Evolutionary conservation across 2,888 invertebrate genomes (phyloP).

Genomic region (Oscheius onirici): DNA sequence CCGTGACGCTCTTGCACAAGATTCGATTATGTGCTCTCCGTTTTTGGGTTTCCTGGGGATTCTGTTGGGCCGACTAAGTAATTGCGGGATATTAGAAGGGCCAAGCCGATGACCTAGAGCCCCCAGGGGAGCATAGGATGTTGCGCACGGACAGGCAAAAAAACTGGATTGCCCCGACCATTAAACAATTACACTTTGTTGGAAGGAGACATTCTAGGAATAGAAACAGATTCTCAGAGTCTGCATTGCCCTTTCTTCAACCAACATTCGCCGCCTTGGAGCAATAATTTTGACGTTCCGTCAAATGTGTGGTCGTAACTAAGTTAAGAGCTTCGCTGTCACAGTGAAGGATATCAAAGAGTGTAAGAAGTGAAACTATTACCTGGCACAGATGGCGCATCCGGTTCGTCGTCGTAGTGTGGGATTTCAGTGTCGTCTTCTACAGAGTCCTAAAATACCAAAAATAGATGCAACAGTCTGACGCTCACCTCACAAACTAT

Average conservation of each 20-base stretch:
- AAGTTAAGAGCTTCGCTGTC: conserved; percentile 5
- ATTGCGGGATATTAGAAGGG: conserved; percentile 32
- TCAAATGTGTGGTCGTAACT: conserved; percentile 11
- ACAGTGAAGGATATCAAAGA: conserved; percentile 5
- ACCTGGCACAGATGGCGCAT: conserved; percentile 25
- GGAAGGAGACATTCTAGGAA: not conserved
- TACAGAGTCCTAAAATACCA: not conserved
- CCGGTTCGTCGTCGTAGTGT: conserved; percentile 13
- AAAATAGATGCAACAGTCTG: not conserved
- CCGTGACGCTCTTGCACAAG: conserved; percentile 17
- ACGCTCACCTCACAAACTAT: not conserved
- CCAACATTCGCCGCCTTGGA: not conserved
- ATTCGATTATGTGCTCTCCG: conserved; percentile 21
- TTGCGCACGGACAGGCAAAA: conserved; percentile 26
- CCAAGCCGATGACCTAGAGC: conserved; percentile 22
- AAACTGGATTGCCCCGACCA: conserved; percentile 20
- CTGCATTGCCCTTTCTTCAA: not conserved
- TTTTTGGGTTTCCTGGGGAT: conserved; percentile 25
- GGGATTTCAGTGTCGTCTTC: not conserved
- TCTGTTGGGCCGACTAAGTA: conserved; percentile 20
- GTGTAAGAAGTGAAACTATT: not conserved
- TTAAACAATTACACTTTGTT: conserved; percentile 4
- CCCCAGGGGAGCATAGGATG: conserved; percentile 16
- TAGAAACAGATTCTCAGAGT: not conserved
- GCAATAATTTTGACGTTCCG: conserved; percentile 18